Evolutionary conservation across 2,113 vertebrate species (phyloP).

Genomic region (Anolis sagrei): DNA sequence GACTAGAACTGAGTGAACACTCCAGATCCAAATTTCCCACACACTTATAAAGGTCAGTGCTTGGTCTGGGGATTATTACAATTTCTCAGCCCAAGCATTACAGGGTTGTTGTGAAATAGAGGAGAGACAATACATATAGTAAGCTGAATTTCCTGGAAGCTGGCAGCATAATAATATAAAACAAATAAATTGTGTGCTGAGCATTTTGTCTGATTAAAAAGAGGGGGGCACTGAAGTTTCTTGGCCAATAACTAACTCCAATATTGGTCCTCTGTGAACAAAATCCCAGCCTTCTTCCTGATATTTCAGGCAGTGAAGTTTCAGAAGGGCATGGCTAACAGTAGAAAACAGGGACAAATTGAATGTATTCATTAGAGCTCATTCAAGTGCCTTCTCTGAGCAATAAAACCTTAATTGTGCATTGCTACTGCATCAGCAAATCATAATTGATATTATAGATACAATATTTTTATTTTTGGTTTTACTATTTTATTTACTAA

Average conservation of each 20-base stretch:
- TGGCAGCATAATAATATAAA: neutral
- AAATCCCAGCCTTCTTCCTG: neutral
- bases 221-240: neutral
- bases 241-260: neutral
- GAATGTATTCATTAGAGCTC: too few relatives aligned
- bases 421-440: neutral
- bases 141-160: neutral
- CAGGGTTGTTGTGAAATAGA: neutral
- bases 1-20: neutral
- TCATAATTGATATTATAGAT: neutral
- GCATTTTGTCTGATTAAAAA: neutral
- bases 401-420: neutral
- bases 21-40: neutral
- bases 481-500: too few relatives aligned
- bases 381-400: neutral
- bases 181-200: neutral
- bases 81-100: neutral
- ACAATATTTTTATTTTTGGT: neutral
- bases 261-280: neutral
- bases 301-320: neutral
- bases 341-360: neutral
- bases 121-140: neutral
- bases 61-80: neutral
- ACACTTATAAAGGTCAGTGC: neutral
- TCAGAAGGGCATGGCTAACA: neutral